Evolutionary conservation across 2,797 vertebrate genomes (phyloP), one percentile per base, ranked within the genome.

Genomic region (Vipera ursinii): DNA sequence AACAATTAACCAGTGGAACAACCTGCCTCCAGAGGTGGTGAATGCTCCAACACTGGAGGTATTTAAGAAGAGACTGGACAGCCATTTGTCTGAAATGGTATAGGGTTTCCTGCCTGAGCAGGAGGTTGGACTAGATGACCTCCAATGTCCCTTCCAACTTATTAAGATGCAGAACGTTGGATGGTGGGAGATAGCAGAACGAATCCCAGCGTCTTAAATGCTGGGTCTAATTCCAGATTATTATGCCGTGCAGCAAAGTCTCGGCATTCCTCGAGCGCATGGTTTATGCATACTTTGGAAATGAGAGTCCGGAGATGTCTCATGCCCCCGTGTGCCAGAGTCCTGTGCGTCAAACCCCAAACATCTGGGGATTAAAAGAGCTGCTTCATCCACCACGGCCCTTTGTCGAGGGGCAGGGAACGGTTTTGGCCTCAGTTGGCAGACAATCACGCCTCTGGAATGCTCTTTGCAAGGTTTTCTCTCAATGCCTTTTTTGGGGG

Each of bases 401-500:
- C 26, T 89, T 51, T 20, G 4, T 8, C 20, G 14, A 56, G 61
- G 13, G 48, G n/a, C 69, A 85, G 87, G 91, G 63, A 85, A 92
- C 61, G 48, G 60, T 57, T 65, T 90, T 86, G 4, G 1, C 13
- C 56, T 61, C 6, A 6, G 22, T 20, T 55, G 17, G 24, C 17
- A 6, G 28, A 24, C 6, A 15, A 86, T 90, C 89, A 91, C 44
- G 22, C 56, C n/a, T 93, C 55, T 82, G 89, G 89, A 93, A 88
- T 88, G 86, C 48, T 13, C 69, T n/a, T 55, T 38, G 44, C n/a
- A n/a, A 22, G 1, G 6, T 28, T 53, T 57, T 51, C 56, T 82
- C 87, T 2, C 24, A 0, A 4, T 44, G 26, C 57, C n/a, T 2
- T 15, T 32, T 17, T 0, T 51, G 5, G 48, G 48, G 48, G 51